Percentiles rank a stretch among this genome's conserved stretches.
These are phyloP conservation scores for Agrotis segetum DNA, from an alignment of 2,888 invertebrate species.

Conservation along the genomic window DNA sequence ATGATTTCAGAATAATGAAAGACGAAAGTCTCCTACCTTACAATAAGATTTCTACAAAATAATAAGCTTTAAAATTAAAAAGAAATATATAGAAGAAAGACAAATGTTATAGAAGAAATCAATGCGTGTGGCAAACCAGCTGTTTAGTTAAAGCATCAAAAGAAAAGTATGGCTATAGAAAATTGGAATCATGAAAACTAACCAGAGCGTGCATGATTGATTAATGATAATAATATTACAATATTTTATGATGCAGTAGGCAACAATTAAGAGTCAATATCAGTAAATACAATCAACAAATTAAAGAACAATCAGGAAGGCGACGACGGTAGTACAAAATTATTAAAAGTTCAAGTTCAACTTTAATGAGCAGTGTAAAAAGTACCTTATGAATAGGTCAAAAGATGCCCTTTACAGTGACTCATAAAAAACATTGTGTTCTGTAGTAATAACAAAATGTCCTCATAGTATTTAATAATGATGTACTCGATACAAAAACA, in stretches of 20 bases:
- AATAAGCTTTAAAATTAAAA: neutral
- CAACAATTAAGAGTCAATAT: neutral
- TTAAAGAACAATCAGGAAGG: constrained; percentile 41
- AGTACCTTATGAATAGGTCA: constrained; percentile 54
- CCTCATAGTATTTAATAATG: constrained; percentile 31
- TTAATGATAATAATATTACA: constrained; percentile 6
- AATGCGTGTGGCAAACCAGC: constrained; percentile 5
- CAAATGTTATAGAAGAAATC: constrained; percentile 34
- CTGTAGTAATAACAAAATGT: constrained; percentile 37
- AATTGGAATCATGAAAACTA: neutral
- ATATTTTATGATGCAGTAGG: neutral
- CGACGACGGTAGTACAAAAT: constrained; percentile 14
- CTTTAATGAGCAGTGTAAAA: constrained; percentile 50
- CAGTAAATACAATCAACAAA: constrained; percentile 12
- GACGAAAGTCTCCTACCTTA: neutral
- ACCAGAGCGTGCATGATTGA: constrained; percentile 3
- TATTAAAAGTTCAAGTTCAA: constrained; percentile 66
- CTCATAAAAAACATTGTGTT: constrained; percentile 34
- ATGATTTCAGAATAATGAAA: neutral
- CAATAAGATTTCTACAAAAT: neutral
- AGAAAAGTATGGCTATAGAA: neutral
- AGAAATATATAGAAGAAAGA: neutral
- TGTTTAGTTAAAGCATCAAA: neutral
- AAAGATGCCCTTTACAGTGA: constrained; percentile 59
- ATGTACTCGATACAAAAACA: constrained; percentile 30